Evolutionary conservation across 2,888 invertebrate species (phyloP).

Genomic region (Amphipoea oculea): DNA sequence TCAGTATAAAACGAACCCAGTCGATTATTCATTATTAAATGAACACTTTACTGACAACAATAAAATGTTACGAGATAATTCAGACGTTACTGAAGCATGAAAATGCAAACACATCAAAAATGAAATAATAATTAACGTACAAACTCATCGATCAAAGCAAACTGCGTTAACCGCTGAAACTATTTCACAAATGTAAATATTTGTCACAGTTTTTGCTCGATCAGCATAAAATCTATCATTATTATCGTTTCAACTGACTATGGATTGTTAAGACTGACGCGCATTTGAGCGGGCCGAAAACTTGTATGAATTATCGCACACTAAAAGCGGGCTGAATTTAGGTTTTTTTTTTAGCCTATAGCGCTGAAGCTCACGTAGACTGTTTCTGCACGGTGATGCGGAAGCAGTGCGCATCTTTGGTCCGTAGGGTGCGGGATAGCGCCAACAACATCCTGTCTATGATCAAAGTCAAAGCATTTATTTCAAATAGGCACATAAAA

Average conservation of each 20-base stretch:
- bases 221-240: conserved; percentile 58
- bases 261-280: conserved; percentile 14
- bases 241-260: conserved; percentile 48
- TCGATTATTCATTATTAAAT: neutral
- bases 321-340: too few relatives aligned
- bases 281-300: neutral
- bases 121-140: neutral
- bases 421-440: too few relatives aligned
- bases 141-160: conserved; percentile 45
- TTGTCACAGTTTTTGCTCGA: conserved; percentile 35
- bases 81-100: neutral
- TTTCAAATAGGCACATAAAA: too few relatives aligned
- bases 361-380: too few relatives aligned
- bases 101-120: neutral
- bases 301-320: neutral
- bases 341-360: neutral
- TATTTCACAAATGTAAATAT: conserved; percentile 43
- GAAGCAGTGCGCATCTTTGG: too few relatives aligned
- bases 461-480: too few relatives aligned
- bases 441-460: too few relatives aligned
- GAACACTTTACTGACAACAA: neutral
- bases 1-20: neutral
- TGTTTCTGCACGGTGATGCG: too few relatives aligned
- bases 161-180: conserved; percentile 17
- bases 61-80: neutral